A percentile compares a stretch with the other conserved stretches of the same genome.
These are phyloP conservation scores for Tetramorium parvispinum DNA, from an alignment of 1,140 invertebrate species.

Conservation along the genomic window DNA sequence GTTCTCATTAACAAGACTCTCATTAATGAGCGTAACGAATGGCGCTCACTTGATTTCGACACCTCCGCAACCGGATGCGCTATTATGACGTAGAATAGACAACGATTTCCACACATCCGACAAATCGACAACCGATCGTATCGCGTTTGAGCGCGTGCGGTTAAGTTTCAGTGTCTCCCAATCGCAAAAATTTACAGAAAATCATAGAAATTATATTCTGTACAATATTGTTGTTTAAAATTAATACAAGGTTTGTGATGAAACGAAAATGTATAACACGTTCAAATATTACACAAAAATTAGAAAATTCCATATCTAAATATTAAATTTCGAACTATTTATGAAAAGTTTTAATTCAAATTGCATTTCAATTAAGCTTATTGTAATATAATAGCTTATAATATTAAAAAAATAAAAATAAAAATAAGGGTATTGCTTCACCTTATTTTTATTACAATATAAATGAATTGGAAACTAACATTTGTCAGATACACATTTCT, in stretches of 20 bases:
- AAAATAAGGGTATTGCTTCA: neutral
- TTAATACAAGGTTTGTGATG: neutral
- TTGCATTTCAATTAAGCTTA: neutral
- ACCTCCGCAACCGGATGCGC: conserved; percentile 63
- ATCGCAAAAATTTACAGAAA: neutral
- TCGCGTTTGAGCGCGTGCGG: conserved; percentile 17
- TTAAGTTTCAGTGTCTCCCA: neutral
- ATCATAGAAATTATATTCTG: neutral
- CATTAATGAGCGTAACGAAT: conserved; percentile 70
- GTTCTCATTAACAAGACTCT: conserved; percentile 66
- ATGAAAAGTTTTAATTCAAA: neutral
- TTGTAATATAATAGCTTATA: neutral
- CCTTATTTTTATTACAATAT: neutral
- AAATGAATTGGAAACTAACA: neutral
- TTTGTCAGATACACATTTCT: neutral
- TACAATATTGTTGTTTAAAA: neutral
- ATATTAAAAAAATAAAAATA: neutral
- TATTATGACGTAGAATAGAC: conserved; percentile 51
- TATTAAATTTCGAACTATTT: neutral
- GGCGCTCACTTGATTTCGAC: conserved; percentile 66
- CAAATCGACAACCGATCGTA: conserved; percentile 63
- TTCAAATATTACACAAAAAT: neutral
- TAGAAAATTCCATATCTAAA: neutral
- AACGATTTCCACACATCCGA: conserved; percentile 65
- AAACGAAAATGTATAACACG: neutral